Base-by-base conservation (phyloP, 1,140 invertebrate species). In the Ruditapes philippinarum region DNA sequence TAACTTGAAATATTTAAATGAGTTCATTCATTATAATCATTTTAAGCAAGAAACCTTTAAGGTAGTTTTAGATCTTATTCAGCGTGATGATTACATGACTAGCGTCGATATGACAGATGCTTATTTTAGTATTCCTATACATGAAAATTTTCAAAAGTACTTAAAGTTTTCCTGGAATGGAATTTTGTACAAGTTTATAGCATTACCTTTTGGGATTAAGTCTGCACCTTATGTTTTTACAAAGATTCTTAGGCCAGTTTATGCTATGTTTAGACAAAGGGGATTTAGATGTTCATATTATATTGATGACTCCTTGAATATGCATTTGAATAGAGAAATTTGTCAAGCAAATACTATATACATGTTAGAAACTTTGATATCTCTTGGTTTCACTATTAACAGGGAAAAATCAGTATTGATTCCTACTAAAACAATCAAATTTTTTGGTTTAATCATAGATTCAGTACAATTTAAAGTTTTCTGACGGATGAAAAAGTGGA, bases 11-110 rank as follows among this genome's bases (percentile, higher is more conserved):
- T 36, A 74, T 74, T 54, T 84, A 25, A 70, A 70, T 45, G 17
- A 73, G 38, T 84, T 84, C 62, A 36, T 73, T n/a, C 65, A 45
- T 54, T 86, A 86, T 54, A 40, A 74, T 38, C 49, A 57, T 14
- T 86, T 86, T 60, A 76, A 86, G n/a, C 51, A 76, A 60, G 79
- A 81, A 57, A 81, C 79, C 33, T 81, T 62, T 36, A 60, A 57
- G 1, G 57, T 62, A 31, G 83, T 86, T 60, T 76, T 76, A n/a
- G 83, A 86, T 76, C 4, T 57, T n/a, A 57, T 76, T 33, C 83
- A 86, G 38, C 25, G n/a, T 65, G 49, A 38, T 86, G 68, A 86
- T 74, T 86, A 40, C 31, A 65, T 74, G 11, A 76, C 70, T 31
- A 76, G 25, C n/a, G 65, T 89, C 11, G 49, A 86, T 57, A 28